phyloP scores from a whole-genome alignment of 2,797 vertebrate genomes.

The Macropus fuliginosus region DNA sequence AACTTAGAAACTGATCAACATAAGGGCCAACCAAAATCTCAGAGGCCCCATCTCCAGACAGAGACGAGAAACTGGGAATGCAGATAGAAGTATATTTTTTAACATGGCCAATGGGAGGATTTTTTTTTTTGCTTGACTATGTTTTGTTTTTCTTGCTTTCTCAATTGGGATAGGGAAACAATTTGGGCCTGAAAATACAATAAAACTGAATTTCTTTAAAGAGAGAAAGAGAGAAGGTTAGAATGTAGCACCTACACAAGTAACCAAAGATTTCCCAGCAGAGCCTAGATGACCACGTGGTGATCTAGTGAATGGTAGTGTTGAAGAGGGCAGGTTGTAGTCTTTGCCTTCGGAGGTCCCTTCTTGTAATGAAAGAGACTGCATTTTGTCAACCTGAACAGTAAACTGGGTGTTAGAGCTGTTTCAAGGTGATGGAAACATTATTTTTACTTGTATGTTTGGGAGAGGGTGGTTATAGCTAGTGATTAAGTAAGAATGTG shows the following conservation, averaged over 20 bases:
- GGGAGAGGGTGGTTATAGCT: background rate
- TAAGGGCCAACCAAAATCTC: background rate
- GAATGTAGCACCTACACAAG: background rate
- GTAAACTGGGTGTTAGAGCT: too few species aligned
- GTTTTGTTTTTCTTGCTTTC: background rate
- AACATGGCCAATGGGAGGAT: too few species aligned
- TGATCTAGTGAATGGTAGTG: background rate
- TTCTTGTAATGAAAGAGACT: too few species aligned
- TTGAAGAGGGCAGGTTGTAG: background rate
- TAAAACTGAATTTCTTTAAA: background rate
- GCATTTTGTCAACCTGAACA: too few species aligned
- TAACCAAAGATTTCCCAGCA: background rate
- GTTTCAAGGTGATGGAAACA: too few species aligned
- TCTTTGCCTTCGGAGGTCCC: background rate
- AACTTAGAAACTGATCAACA: background rate
- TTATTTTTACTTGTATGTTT: background rate
- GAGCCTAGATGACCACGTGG: background rate
- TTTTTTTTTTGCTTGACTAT: too few species aligned
- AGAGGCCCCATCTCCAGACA: background rate
- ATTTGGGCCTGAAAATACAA: background rate
- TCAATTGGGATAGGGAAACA: background rate
- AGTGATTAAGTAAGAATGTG: background rate
- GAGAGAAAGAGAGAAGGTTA: background rate
- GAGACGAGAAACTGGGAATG: background rate
- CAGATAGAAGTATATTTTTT: background rate